Evolutionary conservation across 2,888 invertebrate genomes (phyloP).

Genomic region (Kuschelorhynchus macadamiae): DNA sequence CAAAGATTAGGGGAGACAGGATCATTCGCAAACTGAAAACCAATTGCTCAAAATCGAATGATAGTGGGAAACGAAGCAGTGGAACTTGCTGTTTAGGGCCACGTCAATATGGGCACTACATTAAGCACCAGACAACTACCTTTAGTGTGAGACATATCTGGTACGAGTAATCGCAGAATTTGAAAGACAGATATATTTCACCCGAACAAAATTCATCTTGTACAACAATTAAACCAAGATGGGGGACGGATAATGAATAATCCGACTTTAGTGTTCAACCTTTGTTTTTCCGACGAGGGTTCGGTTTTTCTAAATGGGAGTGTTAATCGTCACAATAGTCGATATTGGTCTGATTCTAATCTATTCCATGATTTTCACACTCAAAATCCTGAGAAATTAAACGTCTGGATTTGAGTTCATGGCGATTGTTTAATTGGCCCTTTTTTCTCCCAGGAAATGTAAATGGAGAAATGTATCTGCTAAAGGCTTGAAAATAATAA

Average conservation of each 20-base stretch:
- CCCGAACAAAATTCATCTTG: background rate
- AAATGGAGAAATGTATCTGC: background rate
- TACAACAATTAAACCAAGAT: too few relatives aligned
- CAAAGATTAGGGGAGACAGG: background rate
- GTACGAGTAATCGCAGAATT: constrained; percentile 2
- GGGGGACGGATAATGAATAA: background rate
- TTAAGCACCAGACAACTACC: background rate
- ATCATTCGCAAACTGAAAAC: background rate
- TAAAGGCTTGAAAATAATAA: too few relatives aligned
- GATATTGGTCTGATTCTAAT: background rate
- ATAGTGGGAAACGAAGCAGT: constrained; percentile 11
- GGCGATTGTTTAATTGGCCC: constrained; percentile 3
- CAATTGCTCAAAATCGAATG: background rate
- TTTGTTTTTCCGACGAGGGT: background rate
- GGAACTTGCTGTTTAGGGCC: constrained; percentile 3
- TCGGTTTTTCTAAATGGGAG: too few relatives aligned
- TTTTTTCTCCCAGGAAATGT: constrained; percentile 1
- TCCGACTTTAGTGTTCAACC: background rate
- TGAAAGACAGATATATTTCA: background rate
- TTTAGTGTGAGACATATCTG: background rate
- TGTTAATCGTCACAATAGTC: too few relatives aligned
- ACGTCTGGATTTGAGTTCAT: background rate
- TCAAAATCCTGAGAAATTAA: background rate
- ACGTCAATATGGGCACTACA: background rate
- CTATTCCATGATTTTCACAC: background rate